These are phyloP conservation scores for Acronicta psi DNA, from an alignment of 2,888 invertebrate species.

Conservation along the genomic window DNA sequence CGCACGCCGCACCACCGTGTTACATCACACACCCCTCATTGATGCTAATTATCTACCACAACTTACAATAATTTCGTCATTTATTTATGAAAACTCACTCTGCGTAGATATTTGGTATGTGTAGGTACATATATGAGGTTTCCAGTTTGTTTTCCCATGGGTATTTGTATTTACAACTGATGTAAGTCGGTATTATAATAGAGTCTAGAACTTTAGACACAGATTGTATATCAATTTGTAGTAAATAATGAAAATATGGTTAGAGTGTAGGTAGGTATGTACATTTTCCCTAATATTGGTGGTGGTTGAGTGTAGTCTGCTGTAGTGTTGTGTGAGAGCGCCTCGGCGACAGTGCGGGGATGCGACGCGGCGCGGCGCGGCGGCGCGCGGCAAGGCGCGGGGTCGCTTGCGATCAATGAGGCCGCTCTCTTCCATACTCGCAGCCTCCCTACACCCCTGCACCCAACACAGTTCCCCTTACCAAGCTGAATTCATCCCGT, in stretches of 20 bases:
- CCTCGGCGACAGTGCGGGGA: conserved; percentile 69
- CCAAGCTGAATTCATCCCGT: conserved; percentile 69
- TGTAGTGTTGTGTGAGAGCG: conserved; percentile 74
- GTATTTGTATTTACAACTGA: too few relatives aligned
- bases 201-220: neutral
- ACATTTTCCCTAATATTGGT: conserved; percentile 22
- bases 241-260: conserved; percentile 2
- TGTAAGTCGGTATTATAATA: neutral
- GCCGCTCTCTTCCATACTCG: conserved; percentile 68
- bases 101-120: neutral
- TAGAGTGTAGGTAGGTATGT: conserved; percentile 3
- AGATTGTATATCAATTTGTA: conserved; percentile 2
- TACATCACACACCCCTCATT: conserved; percentile 55
- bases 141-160: neutral
- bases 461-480: conserved; percentile 57
- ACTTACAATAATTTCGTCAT: conserved; percentile 24
- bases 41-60: conserved; percentile 51
- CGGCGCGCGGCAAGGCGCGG: conserved; percentile 73
- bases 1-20: conserved; percentile 31
- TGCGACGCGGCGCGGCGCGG: conserved; percentile 44
- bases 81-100: conserved; percentile 12
- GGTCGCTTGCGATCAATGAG: conserved; percentile 86
- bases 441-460: conserved; percentile 59
- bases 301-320: conserved; percentile 47
- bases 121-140: neutral